A percentile compares a stretch with the other conserved stretches of the same genome.
Conservation (phyloP, 2,888 invertebrate species). For the Crematogaster levior region DNA sequence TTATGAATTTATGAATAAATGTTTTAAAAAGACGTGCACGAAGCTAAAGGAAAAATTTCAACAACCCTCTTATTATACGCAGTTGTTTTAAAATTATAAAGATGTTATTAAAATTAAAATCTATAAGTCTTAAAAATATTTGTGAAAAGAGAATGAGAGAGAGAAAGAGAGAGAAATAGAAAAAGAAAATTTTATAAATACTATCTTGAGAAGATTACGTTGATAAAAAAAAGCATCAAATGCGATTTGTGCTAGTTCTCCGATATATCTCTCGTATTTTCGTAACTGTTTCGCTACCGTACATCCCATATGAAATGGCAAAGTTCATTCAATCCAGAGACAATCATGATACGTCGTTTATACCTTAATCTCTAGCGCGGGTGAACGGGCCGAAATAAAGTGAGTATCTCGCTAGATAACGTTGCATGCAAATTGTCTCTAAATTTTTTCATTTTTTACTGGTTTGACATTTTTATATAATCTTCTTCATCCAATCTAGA, state of each 20-base stretch:
- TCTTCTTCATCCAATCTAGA: neutral
- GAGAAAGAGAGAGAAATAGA: neutral
- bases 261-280: slow-evolving; percentile 44
- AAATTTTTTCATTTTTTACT: slow-evolving; percentile 16
- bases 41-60: neutral
- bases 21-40: neutral
- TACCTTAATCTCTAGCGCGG: slow-evolving; percentile 32
- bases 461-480: neutral
- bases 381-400: slow-evolving; percentile 6
- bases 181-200: neutral
- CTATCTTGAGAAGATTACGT: neutral
- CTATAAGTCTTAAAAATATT: neutral
- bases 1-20: slow-evolving; percentile 27
- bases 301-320: slow-evolving; percentile 54
- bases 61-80: neutral
- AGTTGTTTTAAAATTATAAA: neutral
- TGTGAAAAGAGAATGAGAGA: neutral
- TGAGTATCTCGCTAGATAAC: neutral
- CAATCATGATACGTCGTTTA: slow-evolving; percentile 49
- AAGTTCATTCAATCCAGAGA: slow-evolving; percentile 60
- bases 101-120: slow-evolving; percentile 7
- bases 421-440: slow-evolving; percentile 13
- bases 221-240: slow-evolving; percentile 21
- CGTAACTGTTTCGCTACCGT: slow-evolving; percentile 38
- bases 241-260: neutral